Conservation (phyloP, 1,140 invertebrate genomes). For the Drosophila mojavensis region DNA sequence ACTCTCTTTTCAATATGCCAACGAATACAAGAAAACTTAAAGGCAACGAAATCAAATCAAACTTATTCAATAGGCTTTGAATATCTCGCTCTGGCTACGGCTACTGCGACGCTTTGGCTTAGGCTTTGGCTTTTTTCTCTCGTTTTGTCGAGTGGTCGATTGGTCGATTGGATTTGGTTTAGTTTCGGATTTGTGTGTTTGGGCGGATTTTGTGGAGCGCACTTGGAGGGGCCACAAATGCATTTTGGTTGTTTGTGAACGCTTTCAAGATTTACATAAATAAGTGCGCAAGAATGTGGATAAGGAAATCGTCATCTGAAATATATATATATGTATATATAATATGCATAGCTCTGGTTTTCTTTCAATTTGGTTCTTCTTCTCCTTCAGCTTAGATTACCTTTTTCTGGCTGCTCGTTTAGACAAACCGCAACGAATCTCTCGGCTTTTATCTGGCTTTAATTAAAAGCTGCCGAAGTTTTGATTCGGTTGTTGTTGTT, state of each 20-base stretch:
- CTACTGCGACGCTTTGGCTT: conserved; percentile 46
- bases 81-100: not conserved
- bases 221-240: conserved; percentile 56
- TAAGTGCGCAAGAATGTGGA: conserved; percentile 67
- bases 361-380: conserved; percentile 27
- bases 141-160: conserved; percentile 49
- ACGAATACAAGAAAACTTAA: not conserved
- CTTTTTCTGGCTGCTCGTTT: conserved; percentile 48
- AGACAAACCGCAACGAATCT: conserved; percentile 73
- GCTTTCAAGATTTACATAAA: conserved; percentile 73
- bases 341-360: conserved; percentile 8
- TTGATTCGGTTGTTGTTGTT: conserved; percentile 24
- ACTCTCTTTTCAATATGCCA: not conserved
- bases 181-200: conserved; percentile 27
- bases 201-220: conserved; percentile 22
- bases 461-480: conserved; percentile 74
- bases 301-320: conserved; percentile 60
- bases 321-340: conserved; percentile 31
- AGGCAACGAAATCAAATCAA: conserved; percentile 66
- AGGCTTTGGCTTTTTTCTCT: conserved; percentile 37
- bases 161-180: conserved; percentile 47
- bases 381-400: conserved; percentile 39
- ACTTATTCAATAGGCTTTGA: conserved; percentile 76
- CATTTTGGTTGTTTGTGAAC: conserved; percentile 66
- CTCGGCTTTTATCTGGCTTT: conserved; percentile 63